Percentiles rank a stretch among this genome's conserved stretches.
Evolutionary conservation across 2,113 vertebrate species (phyloP).

Genomic region (Odocoileus hemionus): DNA sequence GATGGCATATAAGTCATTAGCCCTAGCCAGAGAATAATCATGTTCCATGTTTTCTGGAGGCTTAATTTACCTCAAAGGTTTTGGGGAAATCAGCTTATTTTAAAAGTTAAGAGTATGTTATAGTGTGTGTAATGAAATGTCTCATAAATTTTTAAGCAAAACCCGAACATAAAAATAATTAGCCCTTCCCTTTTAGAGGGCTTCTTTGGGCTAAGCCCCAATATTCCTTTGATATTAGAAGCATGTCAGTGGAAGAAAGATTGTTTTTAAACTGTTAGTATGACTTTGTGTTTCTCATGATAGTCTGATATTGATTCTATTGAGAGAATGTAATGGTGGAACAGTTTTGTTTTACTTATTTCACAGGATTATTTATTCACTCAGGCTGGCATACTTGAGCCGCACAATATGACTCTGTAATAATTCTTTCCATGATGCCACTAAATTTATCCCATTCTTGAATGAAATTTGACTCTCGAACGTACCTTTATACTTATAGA

Average conservation of each 20-base stretch:
- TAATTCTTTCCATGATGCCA: background rate
- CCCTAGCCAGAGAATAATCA: background rate
- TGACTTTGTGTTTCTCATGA: background rate
- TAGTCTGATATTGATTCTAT: background rate
- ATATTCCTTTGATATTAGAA: background rate
- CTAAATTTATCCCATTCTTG: background rate
- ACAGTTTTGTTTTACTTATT: background rate
- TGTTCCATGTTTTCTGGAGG: background rate
- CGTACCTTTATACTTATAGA: background rate
- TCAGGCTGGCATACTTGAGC: background rate
- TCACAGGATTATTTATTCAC: no score
- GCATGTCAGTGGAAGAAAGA: background rate
- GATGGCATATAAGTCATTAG: background rate
- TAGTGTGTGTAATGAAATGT: background rate
- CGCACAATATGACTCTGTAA: background rate
- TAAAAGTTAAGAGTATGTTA: background rate
- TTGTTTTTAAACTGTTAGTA: background rate
- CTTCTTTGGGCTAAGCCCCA: background rate
- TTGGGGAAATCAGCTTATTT: background rate
- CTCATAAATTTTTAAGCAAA: background rate
- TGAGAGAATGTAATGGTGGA: background rate
- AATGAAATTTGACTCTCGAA: background rate
- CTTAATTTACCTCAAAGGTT: background rate
- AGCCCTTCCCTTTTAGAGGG: background rate
- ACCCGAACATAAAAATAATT: background rate